Percentiles rank a stretch among this genome's conserved stretches.
Evolutionary conservation across 2,113 vertebrate genomes (phyloP).

Genomic region (Gambusia holbrooki): DNA sequence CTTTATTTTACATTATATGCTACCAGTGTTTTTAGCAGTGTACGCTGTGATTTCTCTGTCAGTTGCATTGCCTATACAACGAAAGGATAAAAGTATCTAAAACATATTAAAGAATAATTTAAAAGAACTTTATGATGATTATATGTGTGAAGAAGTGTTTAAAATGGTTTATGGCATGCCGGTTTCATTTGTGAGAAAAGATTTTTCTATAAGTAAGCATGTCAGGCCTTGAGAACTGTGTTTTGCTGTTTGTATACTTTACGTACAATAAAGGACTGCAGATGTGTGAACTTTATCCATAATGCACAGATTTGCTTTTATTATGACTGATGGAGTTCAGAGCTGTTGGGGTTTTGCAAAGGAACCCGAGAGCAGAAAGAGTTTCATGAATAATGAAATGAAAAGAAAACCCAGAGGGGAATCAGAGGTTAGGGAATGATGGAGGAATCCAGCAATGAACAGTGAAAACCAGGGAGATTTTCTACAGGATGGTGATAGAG

Average conservation of each 20-base stretch:
- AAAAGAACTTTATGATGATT: constrained; percentile 16
- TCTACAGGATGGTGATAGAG: too few species aligned
- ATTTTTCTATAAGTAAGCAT: constrained; percentile 81
- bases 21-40: constrained; percentile 4
- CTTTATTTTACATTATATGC: constrained; percentile 28
- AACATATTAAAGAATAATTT: constrained; percentile 24
- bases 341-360: too few species aligned
- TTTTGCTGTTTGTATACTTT: constrained; percentile 76
- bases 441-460: too few species aligned
- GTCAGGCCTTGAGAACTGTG: constrained; percentile 73
- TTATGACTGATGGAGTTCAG: constrained; percentile 4
- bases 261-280: constrained; percentile 69
- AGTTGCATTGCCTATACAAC: constrained; percentile 21
- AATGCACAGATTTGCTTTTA: constrained; percentile 30
- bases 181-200: constrained; percentile 75
- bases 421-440: too few species aligned
- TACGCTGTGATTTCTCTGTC: constrained; percentile 15
- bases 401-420: too few species aligned
- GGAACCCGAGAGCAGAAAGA: too few species aligned
- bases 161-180: constrained; percentile 77
- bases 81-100: constrained; percentile 32
- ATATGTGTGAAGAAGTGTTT: constrained; percentile 66
- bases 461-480: too few species aligned
- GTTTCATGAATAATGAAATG: too few species aligned
- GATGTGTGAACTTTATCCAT: constrained; percentile 55